Conservation (phyloP, 2,113 vertebrate genomes). For the Ardeotis arabs region DNA sequence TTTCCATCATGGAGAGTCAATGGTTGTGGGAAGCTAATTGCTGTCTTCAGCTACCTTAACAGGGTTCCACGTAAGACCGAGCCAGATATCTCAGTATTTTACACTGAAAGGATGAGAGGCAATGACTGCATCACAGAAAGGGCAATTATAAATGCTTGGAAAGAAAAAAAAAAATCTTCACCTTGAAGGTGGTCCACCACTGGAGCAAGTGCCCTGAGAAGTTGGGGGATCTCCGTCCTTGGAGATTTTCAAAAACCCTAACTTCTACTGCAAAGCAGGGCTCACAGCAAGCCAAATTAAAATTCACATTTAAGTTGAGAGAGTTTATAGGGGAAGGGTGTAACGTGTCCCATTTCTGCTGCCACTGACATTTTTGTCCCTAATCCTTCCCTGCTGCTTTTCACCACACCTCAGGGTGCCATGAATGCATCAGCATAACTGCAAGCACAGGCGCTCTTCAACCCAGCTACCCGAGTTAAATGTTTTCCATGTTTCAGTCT, state of each 20-base stretch:
- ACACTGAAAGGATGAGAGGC: neutral
- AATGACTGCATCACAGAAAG: neutral
- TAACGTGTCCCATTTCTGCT: neutral
- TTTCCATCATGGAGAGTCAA: neutral
- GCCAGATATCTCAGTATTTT: neutral
- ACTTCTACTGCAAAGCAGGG: fast-evolving
- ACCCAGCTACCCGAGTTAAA: neutral
- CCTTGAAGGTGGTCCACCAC: neutral
- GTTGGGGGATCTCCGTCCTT: neutral
- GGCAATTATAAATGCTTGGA: neutral
- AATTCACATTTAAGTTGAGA: neutral
- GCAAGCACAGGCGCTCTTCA: neutral
- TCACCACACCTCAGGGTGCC: neutral
- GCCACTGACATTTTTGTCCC: neutral
- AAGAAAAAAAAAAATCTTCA: neutral
- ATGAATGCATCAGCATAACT: neutral
- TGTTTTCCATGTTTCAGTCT: neutral
- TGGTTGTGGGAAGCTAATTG: neutral
- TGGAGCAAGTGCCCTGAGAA: neutral
- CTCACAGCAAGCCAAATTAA: neutral
- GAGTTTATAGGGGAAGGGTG: neutral
- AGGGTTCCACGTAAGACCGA: neutral
- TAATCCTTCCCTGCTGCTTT: neutral
- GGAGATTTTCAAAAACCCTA: neutral
- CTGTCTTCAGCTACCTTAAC: neutral